Evolutionary conservation across 2,113 vertebrate species (phyloP).

Genomic region (Jacana jacana): DNA sequence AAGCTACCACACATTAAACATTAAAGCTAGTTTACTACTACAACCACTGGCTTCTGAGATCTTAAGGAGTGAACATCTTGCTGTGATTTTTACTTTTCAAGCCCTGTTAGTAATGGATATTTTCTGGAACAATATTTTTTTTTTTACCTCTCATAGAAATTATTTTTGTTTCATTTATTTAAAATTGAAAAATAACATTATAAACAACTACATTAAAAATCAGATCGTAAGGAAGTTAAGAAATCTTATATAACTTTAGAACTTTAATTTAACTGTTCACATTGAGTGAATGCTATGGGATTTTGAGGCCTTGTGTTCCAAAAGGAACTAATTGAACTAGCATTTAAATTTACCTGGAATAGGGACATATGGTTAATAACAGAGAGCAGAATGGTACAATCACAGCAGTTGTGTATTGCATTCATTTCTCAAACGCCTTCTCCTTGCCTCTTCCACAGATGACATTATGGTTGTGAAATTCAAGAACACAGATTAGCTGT

Average conservation of each 20-base stretch:
- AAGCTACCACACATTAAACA: background rate
- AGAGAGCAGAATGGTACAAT: background rate
- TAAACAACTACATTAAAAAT: background rate
- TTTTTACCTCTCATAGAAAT: background rate
- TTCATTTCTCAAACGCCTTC: background rate
- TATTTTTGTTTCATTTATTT: background rate
- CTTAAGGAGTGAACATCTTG: background rate
- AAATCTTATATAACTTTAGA: background rate
- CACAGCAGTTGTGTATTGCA: background rate
- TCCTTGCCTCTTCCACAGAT: background rate
- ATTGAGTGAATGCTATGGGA: background rate
- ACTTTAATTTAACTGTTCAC: background rate
- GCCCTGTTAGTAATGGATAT: background rate
- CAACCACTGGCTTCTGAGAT: background rate
- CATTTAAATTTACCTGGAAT: background rate
- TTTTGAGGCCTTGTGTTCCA: background rate
- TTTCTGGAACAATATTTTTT: background rate
- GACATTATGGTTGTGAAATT: background rate
- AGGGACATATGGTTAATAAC: background rate
- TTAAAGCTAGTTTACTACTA: background rate
- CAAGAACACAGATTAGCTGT: background rate
- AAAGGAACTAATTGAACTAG: background rate
- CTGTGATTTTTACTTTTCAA: background rate
- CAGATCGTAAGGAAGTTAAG: background rate
- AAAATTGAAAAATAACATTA: background rate